Conservation (phyloP, 2,797 vertebrate species). For the Chromobotia macracanthus region DNA sequence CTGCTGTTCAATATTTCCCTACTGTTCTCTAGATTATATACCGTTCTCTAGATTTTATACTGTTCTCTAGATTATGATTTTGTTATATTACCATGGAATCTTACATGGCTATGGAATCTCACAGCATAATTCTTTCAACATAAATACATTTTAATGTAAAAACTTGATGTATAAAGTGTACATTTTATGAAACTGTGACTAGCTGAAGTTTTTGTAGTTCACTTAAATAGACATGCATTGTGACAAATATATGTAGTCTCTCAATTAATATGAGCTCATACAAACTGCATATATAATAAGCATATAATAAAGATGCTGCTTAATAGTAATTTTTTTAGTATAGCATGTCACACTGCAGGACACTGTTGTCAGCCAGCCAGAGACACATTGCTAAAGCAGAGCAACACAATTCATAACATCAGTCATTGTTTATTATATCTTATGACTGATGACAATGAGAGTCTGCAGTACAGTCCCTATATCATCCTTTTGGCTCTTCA, state of each 20-base stretch:
- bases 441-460: not conserved
- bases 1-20: not conserved
- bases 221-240: too few relatives aligned
- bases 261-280: too few relatives aligned
- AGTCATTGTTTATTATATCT: not conserved
- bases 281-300: too few relatives aligned
- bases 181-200: too few relatives aligned
- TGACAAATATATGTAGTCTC: too few relatives aligned
- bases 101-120: too few relatives aligned
- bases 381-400: too few relatives aligned
- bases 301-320: not conserved
- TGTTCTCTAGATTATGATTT: not conserved
- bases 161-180: too few relatives aligned
- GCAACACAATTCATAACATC: not conserved
- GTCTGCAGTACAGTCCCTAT: not conserved
- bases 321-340: not conserved
- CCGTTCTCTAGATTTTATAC: slow-evolving; percentile 26
- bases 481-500: slow-evolving; percentile 22
- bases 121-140: too few relatives aligned
- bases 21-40: slow-evolving; percentile 42
- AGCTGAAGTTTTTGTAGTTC: too few relatives aligned
- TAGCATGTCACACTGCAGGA: not conserved
- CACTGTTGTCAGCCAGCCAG: not conserved
- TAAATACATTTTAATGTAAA: too few relatives aligned
- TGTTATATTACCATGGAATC: too few relatives aligned